Percentiles rank a stretch among this genome's conserved stretches.
Evolutionary conservation across 2,888 invertebrate species (phyloP).

Genomic region (Panopea generosa): DNA sequence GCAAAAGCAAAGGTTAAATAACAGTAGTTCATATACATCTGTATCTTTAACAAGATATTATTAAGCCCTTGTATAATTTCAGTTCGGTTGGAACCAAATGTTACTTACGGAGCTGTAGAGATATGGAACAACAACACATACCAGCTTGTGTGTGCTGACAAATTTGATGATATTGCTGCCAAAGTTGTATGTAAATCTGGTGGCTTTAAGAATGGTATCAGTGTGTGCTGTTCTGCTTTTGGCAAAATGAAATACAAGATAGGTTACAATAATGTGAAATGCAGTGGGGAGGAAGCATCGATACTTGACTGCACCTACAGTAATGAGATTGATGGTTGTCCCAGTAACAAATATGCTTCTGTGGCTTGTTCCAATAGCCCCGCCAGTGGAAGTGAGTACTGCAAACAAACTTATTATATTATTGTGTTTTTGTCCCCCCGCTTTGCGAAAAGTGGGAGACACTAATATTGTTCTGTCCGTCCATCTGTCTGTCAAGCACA

Average conservation of each 20-base stretch:
- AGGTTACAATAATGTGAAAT: conserved; percentile 65
- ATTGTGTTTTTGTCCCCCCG: no score
- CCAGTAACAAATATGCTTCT: conserved; percentile 73
- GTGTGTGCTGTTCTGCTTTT: conserved; percentile 75
- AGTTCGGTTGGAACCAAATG: conserved; percentile 72
- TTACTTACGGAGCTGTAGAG: conserved; percentile 72
- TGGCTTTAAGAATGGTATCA: conserved; percentile 71
- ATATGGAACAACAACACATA: conserved; percentile 67
- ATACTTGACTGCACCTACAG: conserved; percentile 67
- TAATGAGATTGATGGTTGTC: conserved; percentile 62
- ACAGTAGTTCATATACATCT: no score
- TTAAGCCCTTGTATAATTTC: no score
- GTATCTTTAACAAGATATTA: no score
- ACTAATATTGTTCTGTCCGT: no score
- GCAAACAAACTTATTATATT: no score
- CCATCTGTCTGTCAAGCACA: no score
- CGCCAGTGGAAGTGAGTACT: conserved; percentile 67
- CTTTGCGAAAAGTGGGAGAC: no score
- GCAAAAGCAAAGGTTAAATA: no score
- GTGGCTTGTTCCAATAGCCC: conserved; percentile 73
- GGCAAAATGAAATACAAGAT: conserved; percentile 64
- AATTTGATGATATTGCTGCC: conserved; percentile 71
- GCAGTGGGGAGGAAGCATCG: conserved; percentile 66
- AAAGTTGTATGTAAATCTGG: conserved; percentile 68
- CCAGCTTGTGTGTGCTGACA: conserved; percentile 72